These are phyloP conservation scores for Plecotus auritus DNA, from an alignment of 2,113 vertebrate species.

Conservation along the genomic window DNA sequence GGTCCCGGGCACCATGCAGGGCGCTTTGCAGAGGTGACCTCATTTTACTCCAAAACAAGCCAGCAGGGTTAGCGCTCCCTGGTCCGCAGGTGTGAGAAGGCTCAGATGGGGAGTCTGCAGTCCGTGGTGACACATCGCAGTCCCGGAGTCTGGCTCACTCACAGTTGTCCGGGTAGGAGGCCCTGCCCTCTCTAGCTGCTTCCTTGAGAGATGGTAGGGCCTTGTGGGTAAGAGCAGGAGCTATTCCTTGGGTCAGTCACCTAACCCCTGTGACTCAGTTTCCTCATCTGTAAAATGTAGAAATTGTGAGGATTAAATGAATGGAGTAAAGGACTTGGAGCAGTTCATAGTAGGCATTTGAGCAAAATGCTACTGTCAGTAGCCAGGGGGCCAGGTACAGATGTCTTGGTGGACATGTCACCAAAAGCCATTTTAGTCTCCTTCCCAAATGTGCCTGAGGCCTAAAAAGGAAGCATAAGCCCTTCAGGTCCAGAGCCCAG, in stretches of 20 bases:
- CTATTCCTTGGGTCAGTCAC: background rate
- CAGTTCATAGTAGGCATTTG: background rate
- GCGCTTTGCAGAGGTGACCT: background rate
- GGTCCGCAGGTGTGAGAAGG: background rate
- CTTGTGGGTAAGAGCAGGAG: background rate
- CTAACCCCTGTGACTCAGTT: background rate
- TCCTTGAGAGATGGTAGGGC: background rate
- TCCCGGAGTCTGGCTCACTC: background rate
- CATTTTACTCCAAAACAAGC: accelerated
- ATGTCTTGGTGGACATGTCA: background rate
- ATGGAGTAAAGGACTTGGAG: background rate
- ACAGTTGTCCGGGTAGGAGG: accelerated
- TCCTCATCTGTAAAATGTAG: background rate
- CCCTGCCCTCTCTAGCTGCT: background rate
- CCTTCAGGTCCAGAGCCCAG: background rate
- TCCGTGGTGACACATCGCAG: accelerated
- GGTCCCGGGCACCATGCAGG: accelerated
- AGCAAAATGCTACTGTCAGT: background rate
- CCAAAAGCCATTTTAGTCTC: background rate
- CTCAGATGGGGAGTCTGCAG: background rate
- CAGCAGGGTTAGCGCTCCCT: background rate
- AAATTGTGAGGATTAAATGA: background rate
- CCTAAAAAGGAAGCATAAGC: background rate
- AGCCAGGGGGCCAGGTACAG: accelerated
- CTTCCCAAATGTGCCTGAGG: background rate